These are phyloP conservation scores for Meloe dianella DNA, from an alignment of 2,888 invertebrate genomes.

Conservation along the genomic window DNA sequence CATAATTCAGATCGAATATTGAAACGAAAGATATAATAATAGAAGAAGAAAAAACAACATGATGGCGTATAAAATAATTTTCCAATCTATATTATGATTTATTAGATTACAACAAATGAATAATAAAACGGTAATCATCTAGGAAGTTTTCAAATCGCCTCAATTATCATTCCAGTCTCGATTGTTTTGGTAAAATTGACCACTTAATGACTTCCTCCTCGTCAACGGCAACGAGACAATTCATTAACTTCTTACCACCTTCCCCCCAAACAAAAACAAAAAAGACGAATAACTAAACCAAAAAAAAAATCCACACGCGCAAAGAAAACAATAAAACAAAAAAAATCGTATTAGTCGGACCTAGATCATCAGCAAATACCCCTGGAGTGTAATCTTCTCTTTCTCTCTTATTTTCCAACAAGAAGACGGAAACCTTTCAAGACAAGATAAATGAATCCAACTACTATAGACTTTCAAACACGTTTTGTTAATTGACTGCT, in stretches of 20 bases:
- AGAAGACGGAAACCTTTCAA: slow-evolving; percentile 29
- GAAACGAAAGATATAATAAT: not conserved
- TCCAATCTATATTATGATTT: slow-evolving; percentile 9
- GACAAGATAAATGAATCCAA: slow-evolving; percentile 42
- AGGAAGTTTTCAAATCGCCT: not conserved
- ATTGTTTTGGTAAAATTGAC: slow-evolving; percentile 10
- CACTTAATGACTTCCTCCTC: slow-evolving; percentile 27
- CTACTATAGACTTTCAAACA: slow-evolving; percentile 40
- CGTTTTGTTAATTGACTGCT: slow-evolving; percentile 26
- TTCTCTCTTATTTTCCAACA: slow-evolving; percentile 31
- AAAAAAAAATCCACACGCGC: slow-evolving; percentile 26
- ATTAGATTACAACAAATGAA: no score
- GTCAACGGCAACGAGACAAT: slow-evolving; percentile 33
- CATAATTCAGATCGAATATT: slow-evolving; percentile 12
- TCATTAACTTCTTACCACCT: slow-evolving; percentile 21
- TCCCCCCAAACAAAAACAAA: not conserved
- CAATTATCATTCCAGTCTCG: slow-evolving; percentile 3
- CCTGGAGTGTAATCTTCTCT: slow-evolving; percentile 40
- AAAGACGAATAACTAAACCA: slow-evolving; percentile 12
- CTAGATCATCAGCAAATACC: slow-evolving; percentile 41
- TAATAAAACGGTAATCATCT: not conserved
- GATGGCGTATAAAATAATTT: not conserved
- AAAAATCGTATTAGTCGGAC: slow-evolving; percentile 44
- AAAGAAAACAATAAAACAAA: slow-evolving; percentile 42
- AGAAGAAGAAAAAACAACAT: not conserved